These are phyloP conservation scores for Lumbricus terrestris DNA, from an alignment of 2,888 invertebrate species.

Conservation along the genomic window DNA sequence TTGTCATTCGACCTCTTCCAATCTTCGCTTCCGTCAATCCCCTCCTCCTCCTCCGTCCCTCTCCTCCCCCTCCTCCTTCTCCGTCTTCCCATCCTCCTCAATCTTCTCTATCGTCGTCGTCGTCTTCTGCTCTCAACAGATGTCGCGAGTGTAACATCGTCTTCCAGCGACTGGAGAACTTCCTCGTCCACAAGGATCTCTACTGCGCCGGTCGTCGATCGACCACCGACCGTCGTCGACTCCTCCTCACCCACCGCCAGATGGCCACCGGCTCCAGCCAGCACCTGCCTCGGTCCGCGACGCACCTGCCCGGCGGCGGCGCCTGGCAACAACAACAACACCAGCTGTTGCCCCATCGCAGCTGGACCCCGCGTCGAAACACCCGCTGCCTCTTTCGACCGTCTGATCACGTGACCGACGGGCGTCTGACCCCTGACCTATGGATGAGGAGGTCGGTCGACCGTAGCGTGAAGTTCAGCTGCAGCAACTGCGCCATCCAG, in stretches of 20 bases:
- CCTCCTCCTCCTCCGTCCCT: background rate
- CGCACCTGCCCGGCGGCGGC: background rate
- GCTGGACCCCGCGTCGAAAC: background rate
- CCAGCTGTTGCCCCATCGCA: background rate
- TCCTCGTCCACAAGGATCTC: slow-evolving; percentile 86
- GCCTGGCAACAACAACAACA: background rate
- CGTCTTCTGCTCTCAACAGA: slow-evolving; percentile 68
- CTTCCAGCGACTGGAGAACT: slow-evolving; percentile 92
- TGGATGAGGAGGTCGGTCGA: background rate
- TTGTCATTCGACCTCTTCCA: background rate
- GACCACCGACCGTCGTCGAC: background rate
- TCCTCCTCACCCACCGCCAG: background rate
- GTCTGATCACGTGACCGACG: background rate
- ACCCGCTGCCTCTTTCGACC: background rate
- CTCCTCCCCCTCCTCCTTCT: background rate
- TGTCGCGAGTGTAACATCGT: slow-evolving; percentile 96
- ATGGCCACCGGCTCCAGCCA: background rate
- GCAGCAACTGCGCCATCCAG: slow-evolving; percentile 89
- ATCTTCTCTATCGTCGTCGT: too few relatives aligned
- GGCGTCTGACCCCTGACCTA: background rate
- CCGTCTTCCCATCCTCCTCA: background rate
- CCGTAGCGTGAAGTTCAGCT: slow-evolving; percentile 56
- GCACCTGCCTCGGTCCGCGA: background rate
- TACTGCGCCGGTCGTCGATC: slow-evolving; percentile 75
- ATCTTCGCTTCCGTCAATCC: background rate